Evolutionary conservation across 92 coral and sea anemone genomes (phyloP), one percentile per base, ranked within the genome.

Genomic region (Virgularia gustaviana): DNA sequence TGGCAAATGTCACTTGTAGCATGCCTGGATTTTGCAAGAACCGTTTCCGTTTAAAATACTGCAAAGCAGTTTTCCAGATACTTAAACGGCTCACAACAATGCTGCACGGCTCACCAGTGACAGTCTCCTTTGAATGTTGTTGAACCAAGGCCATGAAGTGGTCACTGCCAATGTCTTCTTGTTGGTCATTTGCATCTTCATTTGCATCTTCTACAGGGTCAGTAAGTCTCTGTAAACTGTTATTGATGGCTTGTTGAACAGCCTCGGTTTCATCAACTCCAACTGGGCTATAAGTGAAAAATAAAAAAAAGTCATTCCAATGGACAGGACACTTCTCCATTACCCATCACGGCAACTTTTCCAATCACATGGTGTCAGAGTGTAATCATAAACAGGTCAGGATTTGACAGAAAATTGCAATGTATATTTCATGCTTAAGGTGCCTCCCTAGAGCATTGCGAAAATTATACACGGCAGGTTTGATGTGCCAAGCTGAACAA

Each of bases 191-290:
- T 16, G 31, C 54, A 9, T 42, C 81, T 55, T 43, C 78, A 47
- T 15, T 5, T 15, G 4, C 31, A 33, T 35, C 24, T 12, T 62
- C 70, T 24, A 35, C 70, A 3, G 4, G 10, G 18, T 35, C 9
- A 28, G 27, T 49, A 23, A 52, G 80, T 44, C 65, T 9, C 28
- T 74, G 43, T 39, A 81, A 65, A 30, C 85, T 74, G 18, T 29
- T 31, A 32, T 57, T 38, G 38, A 81, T 75, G 32, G 80, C 85
- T 63, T 79, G 63, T 36, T 71, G 60, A 1, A 80, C 72, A 39
- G 85, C 85, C 28, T 30, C 53, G 35, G 49, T 27, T 38, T 73
- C 85, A 63, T 78, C 76, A 18, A 80, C 41, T 28, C 85, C 85
- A 80, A 73, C 20, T 27, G 80, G 80, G 24, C 85, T 80, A 36